Percentiles rank a stretch among this genome's conserved stretches.
Evolutionary conservation across 2,888 invertebrate genomes (phyloP).

Genomic region (Lepidocyrtinus sp.): DNA sequence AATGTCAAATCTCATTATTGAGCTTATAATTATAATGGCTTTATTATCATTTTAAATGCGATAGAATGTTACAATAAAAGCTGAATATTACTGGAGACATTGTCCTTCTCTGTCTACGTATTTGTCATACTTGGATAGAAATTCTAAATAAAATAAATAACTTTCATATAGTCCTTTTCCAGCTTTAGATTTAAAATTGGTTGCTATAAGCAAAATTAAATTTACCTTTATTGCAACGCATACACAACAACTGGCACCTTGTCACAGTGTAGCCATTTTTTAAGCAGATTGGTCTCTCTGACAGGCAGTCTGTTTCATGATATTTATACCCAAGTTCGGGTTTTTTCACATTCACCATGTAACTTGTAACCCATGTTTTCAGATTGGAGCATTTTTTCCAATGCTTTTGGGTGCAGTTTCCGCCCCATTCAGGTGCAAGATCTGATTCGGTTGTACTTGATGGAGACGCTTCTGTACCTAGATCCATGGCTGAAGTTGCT

Average conservation of each 20-base stretch:
- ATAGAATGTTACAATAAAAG: too few relatives aligned
- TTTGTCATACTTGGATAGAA: conserved; percentile 57
- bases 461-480: not conserved
- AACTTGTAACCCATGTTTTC: conserved; percentile 36
- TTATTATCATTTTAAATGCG: too few relatives aligned
- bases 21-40: too few relatives aligned
- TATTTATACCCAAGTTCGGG: conserved; percentile 35
- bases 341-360: conserved; percentile 32
- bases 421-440: conserved; percentile 51
- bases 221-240: conserved; percentile 64
- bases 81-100: too few relatives aligned
- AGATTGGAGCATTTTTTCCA: conserved; percentile 58
- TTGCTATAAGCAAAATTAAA: not conserved
- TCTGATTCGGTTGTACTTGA: not conserved
- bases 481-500: not conserved
- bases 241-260: conserved; percentile 64
- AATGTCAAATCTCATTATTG: too few relatives aligned
- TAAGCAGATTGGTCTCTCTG: conserved; percentile 52
- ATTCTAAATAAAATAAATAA: conserved; percentile 36
- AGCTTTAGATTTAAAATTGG: not conserved
- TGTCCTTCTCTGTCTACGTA: conserved; percentile 51
- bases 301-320: conserved; percentile 42
- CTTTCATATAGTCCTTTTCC: not conserved
- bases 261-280: conserved; percentile 66
- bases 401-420: conserved; percentile 51